Conservation (phyloP, 2,797 vertebrate species). For the Poecilia velifera region DNA sequence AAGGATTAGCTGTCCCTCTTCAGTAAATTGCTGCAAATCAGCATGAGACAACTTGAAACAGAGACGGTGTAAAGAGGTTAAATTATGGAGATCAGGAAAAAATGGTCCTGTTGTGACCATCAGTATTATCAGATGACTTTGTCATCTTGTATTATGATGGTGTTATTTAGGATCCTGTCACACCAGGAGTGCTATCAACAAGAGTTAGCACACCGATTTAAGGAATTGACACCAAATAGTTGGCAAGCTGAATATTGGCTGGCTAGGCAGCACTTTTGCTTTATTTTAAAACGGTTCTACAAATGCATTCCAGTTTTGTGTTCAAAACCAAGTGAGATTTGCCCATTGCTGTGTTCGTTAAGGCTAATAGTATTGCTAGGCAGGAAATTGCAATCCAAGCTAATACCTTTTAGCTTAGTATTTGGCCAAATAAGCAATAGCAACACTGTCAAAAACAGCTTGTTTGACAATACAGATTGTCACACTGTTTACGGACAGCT, state of each 20-base stretch:
- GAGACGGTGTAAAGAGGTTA: not conserved
- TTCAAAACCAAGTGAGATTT: not conserved
- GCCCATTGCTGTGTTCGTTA: not conserved
- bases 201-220: not conserved
- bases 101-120: not conserved
- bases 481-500: not conserved
- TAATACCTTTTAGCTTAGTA: not conserved
- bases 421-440: not conserved
- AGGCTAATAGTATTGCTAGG: not conserved
- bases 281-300: not conserved
- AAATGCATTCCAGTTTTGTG: not conserved
- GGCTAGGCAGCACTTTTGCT: not conserved
- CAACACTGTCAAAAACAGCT: not conserved
- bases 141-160: not conserved
- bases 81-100: not conserved
- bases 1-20: not conserved
- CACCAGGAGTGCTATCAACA: not conserved
- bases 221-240: not conserved
- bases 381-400: not conserved
- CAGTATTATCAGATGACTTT: not conserved
- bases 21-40: not conserved
- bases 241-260: not conserved
- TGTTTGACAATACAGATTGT: not conserved
- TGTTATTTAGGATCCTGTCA: not conserved
- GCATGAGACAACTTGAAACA: not conserved